phyloP scores from a whole-genome alignment of 2,888 invertebrate genomes.

The Tortricodes alternella region DNA sequence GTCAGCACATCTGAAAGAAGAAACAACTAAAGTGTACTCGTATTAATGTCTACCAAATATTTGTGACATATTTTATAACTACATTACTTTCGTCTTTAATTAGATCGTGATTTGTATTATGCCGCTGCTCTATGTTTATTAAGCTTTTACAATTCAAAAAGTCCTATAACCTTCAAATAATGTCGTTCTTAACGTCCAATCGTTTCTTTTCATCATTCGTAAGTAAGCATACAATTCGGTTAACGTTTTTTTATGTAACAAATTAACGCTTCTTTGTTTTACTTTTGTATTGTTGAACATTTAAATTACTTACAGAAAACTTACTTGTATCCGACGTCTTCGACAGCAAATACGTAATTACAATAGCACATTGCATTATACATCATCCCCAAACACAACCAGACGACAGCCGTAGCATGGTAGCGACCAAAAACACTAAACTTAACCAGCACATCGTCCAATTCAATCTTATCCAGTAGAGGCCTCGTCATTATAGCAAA shows the following conservation, averaged over 20 bases:
- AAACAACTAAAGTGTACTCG: neutral
- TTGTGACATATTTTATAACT: too few relatives aligned
- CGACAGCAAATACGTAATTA: slow-evolving; percentile 26
- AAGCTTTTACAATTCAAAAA: too few relatives aligned
- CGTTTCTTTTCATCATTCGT: too few relatives aligned
- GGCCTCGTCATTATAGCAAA: neutral
- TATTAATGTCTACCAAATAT: neutral
- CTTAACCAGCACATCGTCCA: slow-evolving; percentile 28
- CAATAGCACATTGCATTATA: slow-evolving; percentile 1
- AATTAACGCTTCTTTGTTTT: too few relatives aligned
- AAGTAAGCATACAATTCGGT: too few relatives aligned
- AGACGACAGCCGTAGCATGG: slow-evolving; percentile 3
- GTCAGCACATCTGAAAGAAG: slow-evolving; percentile 7
- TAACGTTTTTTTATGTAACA: too few relatives aligned
- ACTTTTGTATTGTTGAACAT: too few relatives aligned
- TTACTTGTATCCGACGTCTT: slow-evolving; percentile 23
- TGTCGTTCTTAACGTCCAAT: too few relatives aligned
- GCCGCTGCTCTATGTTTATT: too few relatives aligned
- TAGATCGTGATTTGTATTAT: too few relatives aligned
- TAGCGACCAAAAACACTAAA: slow-evolving; percentile 25
- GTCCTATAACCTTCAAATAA: too few relatives aligned
- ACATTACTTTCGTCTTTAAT: too few relatives aligned
- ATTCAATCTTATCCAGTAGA: slow-evolving; percentile 1
- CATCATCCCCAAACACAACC: slow-evolving; percentile 7
- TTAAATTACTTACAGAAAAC: neutral